A percentile compares a stretch with the other conserved stretches of the same genome.
These are phyloP conservation scores for Microctenopoma steveboyesi DNA, from an alignment of 2,797 vertebrate genomes.

Conservation along the genomic window DNA sequence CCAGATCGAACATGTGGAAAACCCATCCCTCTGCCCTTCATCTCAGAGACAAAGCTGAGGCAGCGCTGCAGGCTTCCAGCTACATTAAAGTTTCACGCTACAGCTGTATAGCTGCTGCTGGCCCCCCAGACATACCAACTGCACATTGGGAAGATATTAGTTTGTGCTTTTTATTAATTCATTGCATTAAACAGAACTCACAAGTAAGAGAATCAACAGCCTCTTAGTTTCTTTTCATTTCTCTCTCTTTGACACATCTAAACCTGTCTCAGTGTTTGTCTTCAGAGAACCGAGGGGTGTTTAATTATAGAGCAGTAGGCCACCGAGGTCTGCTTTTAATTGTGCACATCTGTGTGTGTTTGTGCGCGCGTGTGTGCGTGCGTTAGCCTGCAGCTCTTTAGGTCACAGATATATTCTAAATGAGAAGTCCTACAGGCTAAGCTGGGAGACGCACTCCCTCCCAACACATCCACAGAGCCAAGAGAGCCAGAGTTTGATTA, in stretches of 20 bases:
- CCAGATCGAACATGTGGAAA: slow-evolving; percentile 65
- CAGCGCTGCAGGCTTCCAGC: slow-evolving; percentile 70
- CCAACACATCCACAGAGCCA: slow-evolving; percentile 58
- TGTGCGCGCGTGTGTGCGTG: slow-evolving; percentile 34
- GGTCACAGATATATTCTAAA: slow-evolving; percentile 72
- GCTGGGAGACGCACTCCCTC: slow-evolving; percentile 74
- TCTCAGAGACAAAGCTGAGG: slow-evolving; percentile 65
- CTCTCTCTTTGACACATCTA: slow-evolving; percentile 66
- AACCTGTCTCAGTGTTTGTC: slow-evolving; percentile 62
- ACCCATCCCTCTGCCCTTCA: slow-evolving; percentile 31
- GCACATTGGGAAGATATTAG: slow-evolving; percentile 78
- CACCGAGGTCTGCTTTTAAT: slow-evolving; percentile 78
- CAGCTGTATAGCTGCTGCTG: slow-evolving; percentile 80
- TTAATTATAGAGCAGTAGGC: slow-evolving; percentile 84
- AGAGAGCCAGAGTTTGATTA: slow-evolving; percentile 76
- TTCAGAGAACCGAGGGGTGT: slow-evolving; percentile 74
- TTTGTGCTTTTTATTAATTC: slow-evolving; percentile 81
- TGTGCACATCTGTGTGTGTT: slow-evolving; percentile 60
- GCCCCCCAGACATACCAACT: slow-evolving; percentile 72
- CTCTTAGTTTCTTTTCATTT: slow-evolving; percentile 48
- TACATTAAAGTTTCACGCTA: slow-evolving; percentile 82
- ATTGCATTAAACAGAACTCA: slow-evolving; percentile 64
- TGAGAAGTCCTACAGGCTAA: slow-evolving; percentile 82
- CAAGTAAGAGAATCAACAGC: slow-evolving; percentile 56
- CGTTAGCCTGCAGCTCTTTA: slow-evolving; percentile 72